A percentile compares a stretch with the other conserved stretches of the same genome.
Evolutionary conservation across 1,140 invertebrate genomes (phyloP).

Genomic region (Zaprionus camerounensis): DNA sequence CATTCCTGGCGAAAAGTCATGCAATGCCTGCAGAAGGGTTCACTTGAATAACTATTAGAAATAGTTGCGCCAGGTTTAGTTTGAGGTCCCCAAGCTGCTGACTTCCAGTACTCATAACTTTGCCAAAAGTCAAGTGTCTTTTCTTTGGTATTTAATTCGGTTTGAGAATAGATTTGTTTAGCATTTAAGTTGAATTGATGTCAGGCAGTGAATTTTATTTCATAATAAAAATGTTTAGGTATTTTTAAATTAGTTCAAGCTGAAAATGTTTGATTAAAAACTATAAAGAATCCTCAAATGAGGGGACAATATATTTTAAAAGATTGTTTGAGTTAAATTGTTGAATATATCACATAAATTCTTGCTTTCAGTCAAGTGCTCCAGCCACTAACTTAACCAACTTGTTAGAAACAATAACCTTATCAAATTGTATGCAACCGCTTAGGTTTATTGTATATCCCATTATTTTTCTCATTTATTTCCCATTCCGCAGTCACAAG

Average conservation of each 20-base stretch:
- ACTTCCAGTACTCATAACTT: background rate
- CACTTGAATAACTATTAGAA: background rate
- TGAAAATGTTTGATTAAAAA: too few relatives aligned
- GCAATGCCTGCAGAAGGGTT: slow-evolving; percentile 31
- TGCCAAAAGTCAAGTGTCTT: background rate
- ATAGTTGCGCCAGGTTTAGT: background rate
- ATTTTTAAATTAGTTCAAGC: too few relatives aligned
- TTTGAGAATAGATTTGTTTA: background rate
- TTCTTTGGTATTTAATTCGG: background rate
- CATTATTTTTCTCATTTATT: slow-evolving; percentile 9
- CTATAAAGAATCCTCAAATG: too few relatives aligned
- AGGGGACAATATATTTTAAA: too few relatives aligned
- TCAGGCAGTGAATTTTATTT: too few relatives aligned
- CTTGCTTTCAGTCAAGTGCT: too few relatives aligned
- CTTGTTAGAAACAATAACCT: too few relatives aligned
- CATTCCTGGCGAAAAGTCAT: slow-evolving; percentile 55
- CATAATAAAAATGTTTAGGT: too few relatives aligned
- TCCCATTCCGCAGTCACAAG: background rate
- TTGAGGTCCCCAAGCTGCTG: background rate
- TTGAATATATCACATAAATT: too few relatives aligned
- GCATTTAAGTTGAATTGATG: too few relatives aligned
- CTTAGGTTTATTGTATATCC: background rate
- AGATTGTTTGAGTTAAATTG: too few relatives aligned
- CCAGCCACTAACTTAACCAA: too few relatives aligned
- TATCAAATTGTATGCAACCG: background rate